A percentile compares a stretch with the other conserved stretches of the same genome.
These are phyloP conservation scores for Alfaro cultratus DNA, from an alignment of 2,797 vertebrate genomes.

Conservation along the genomic window DNA sequence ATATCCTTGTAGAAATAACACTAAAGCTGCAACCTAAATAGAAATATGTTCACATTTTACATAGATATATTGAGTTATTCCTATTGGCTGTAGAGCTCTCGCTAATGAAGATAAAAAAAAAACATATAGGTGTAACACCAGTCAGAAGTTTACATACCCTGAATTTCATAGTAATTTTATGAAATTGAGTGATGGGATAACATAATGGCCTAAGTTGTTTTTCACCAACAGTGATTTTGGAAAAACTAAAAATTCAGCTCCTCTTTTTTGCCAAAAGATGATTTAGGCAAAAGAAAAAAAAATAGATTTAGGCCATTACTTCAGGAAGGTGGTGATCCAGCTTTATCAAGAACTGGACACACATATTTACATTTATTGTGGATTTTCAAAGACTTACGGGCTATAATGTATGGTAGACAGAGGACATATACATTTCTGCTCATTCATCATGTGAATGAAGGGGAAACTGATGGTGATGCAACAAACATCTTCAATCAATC, in stretches of 20 bases:
- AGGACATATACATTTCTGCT: not conserved
- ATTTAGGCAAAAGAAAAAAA: no score
- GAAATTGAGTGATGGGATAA: no score
- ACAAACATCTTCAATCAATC: not conserved
- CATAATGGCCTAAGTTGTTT: no score
- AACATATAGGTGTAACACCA: not conserved
- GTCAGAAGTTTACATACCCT: not conserved
- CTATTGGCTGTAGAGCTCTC: not conserved
- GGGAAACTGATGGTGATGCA: not conserved
- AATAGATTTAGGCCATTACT: no score
- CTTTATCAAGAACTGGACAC: not conserved
- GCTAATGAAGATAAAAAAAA: not conserved
- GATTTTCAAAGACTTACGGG: not conserved
- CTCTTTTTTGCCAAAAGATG: no score
- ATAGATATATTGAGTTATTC: not conserved
- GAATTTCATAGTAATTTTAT: not conserved
- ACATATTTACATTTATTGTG: not conserved
- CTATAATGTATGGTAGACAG: not conserved
- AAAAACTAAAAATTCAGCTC: no score
- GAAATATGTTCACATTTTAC: not conserved
- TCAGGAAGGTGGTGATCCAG: no score
- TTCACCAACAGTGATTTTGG: no score
- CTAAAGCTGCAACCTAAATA: not conserved
- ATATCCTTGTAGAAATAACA: not conserved
- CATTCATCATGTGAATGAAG: no score